Evolutionary conservation across 2,113 vertebrate species (phyloP).

Genomic region (Syngnathus typhle): DNA sequence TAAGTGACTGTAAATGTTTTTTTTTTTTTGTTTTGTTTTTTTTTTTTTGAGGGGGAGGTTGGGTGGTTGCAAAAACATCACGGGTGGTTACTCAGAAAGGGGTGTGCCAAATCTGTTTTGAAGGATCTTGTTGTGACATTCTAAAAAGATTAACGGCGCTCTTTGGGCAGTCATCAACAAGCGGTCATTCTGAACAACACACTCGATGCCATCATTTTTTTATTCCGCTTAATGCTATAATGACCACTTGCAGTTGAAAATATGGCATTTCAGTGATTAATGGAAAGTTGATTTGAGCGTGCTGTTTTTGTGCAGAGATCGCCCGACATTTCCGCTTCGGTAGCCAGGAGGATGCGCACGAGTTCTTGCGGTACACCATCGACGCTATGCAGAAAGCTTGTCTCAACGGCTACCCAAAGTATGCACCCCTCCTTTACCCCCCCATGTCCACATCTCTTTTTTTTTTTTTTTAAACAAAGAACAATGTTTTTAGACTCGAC

Average conservation of each 20-base stretch:
- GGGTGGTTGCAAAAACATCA: background rate
- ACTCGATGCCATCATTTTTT: background rate
- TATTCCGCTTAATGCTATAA: background rate
- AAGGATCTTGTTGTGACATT: background rate
- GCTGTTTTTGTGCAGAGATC: slow-evolving; percentile 74
- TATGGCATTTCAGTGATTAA: background rate
- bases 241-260: background rate
- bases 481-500: slow-evolving; percentile 74
- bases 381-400: slow-evolving; percentile 98
- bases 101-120: background rate
- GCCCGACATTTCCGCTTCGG: slow-evolving; percentile 89
- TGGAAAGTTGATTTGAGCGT: background rate
- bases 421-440: slow-evolving; percentile 5
- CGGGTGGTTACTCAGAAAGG: slow-evolving; percentile 8
- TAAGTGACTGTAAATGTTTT: slow-evolving; percentile 21
- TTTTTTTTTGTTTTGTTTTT: background rate
- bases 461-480: background rate
- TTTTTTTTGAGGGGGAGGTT: background rate
- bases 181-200: background rate
- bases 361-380: slow-evolving; percentile 90
- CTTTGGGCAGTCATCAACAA: background rate
- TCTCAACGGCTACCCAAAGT: slow-evolving; percentile 85
- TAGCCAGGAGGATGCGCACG: slow-evolving; percentile 91
- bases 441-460: background rate
- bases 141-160: background rate